Evolutionary conservation across 2,797 vertebrate genomes (phyloP).

Genomic region (Muraenolepis orangiensis): DNA sequence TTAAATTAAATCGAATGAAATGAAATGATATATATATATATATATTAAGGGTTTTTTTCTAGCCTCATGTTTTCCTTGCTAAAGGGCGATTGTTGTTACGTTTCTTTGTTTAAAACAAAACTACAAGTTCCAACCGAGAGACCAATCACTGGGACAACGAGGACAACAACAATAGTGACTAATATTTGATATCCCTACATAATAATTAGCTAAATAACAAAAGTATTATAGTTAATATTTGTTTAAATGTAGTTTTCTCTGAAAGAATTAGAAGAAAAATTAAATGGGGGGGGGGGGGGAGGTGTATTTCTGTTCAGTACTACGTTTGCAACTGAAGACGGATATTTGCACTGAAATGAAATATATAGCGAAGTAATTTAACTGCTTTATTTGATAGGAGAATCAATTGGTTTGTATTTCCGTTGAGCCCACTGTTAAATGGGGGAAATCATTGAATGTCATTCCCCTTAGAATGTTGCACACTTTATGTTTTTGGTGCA

Average conservation of each 20-base stretch:
- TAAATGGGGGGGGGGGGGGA: neutral
- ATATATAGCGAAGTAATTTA: constrained; percentile 23
- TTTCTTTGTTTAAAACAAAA: neutral
- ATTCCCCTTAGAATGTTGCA: constrained; percentile 44
- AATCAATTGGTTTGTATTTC: constrained; percentile 37
- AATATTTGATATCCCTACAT: neutral
- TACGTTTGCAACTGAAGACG: constrained; percentile 38
- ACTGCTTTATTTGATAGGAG: constrained; percentile 26
- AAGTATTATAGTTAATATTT: constrained; percentile 23
- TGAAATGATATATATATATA: constrained; percentile 33
- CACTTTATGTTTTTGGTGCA: constrained; percentile 43
- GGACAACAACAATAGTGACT: neutral
- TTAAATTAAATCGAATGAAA: constrained; percentile 45
- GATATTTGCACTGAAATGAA: constrained; percentile 64
- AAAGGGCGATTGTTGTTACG: neutral
- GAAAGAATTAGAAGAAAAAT: neutral
- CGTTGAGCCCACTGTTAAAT: constrained; percentile 36
- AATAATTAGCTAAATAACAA: too few relatives aligned
- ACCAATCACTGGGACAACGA: neutral
- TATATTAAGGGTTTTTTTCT: constrained; percentile 47
- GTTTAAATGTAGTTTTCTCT: constrained; percentile 19
- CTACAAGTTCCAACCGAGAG: neutral
- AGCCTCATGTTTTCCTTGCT: constrained; percentile 63
- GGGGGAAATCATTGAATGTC: constrained; percentile 45
- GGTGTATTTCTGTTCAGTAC: constrained; percentile 37